A percentile compares a stretch with the other conserved stretches of the same genome.
Conservation (phyloP, 2,888 invertebrate species). For the Neocrepidodera transversa region DNA sequence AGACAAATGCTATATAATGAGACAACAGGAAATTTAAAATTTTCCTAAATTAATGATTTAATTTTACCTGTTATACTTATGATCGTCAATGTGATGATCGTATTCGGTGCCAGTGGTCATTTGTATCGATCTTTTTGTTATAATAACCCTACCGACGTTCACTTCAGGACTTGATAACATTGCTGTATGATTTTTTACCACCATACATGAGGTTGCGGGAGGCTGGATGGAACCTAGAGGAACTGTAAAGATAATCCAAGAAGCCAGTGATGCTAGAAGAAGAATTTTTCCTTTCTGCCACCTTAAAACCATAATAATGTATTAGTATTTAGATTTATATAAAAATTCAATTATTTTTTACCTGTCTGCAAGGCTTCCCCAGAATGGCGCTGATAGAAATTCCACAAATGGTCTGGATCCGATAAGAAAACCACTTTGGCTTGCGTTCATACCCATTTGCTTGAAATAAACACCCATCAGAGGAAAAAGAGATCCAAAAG, state of each 20-base stretch:
- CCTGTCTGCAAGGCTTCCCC: constrained; percentile 92
- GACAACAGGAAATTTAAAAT: no score
- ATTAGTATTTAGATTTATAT: background rate
- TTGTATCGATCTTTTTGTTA: constrained; percentile 63
- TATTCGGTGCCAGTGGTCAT: constrained; percentile 6
- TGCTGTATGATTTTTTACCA: constrained; percentile 68
- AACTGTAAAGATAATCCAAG: constrained; percentile 97
- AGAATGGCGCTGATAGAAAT: constrained; percentile 96
- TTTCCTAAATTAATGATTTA: no score
- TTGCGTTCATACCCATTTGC: constrained; percentile 96
- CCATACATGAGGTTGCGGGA: constrained; percentile 88
- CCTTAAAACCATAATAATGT: background rate
- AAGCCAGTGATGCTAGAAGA: constrained; percentile 86
- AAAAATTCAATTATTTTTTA: constrained; percentile 3
- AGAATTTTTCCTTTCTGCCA: constrained; percentile 88
- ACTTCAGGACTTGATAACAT: constrained; percentile 68
- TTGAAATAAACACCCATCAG: constrained; percentile 99
- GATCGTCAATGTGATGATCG: background rate
- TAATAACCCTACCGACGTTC: constrained; percentile 53
- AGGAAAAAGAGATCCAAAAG: constrained; percentile 97
- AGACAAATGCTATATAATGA: no score
- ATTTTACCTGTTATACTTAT: background rate
- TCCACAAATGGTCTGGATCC: constrained; percentile 97
- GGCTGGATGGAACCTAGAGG: constrained; percentile 96
- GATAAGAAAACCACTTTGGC: constrained; percentile 92